Conservation (phyloP, 2,888 invertebrate species). For the Yponomeuta cagnagella region DNA sequence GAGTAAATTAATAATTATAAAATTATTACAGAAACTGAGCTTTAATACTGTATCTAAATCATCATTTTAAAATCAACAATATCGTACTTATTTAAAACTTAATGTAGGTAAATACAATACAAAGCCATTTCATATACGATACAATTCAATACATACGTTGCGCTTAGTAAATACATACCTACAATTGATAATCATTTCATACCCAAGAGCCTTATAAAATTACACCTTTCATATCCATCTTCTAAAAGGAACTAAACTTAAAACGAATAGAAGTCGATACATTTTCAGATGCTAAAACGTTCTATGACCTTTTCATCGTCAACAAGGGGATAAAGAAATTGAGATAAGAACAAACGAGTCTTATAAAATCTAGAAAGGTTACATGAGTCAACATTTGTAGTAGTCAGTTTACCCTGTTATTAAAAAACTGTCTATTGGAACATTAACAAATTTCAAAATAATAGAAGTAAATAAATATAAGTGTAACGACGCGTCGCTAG, state of each 20-base stretch:
- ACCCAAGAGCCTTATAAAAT: conserved; percentile 8
- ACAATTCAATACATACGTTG: conserved; percentile 11
- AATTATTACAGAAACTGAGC: not conserved
- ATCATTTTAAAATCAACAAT: conserved; percentile 1
- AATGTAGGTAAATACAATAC: not conserved
- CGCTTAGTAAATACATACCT: conserved; percentile 5
- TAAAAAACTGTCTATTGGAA: not conserved
- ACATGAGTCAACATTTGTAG: conserved; percentile 4
- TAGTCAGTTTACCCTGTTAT: conserved; percentile 12
- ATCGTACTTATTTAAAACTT: not conserved
- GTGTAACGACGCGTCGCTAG: conserved; percentile 12
- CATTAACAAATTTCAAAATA: not conserved
- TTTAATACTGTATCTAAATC: not conserved
- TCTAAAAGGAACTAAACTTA: conserved; percentile 8
- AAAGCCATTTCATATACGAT: conserved; percentile 5
- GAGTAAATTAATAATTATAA: conserved; percentile 19
- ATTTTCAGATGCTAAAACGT: not conserved
- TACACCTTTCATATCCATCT: conserved; percentile 2
- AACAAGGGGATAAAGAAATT: not conserved
- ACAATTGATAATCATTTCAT: conserved; percentile 1
- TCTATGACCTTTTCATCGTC: not conserved
- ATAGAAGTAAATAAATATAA: conserved; percentile 1
- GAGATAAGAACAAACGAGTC: not conserved
- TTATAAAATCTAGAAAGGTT: conserved; percentile 6
- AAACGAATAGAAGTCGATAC: not conserved